phyloP scores from a whole-genome alignment of 2,113 vertebrate species.

The Carollia perspicillata region DNA sequence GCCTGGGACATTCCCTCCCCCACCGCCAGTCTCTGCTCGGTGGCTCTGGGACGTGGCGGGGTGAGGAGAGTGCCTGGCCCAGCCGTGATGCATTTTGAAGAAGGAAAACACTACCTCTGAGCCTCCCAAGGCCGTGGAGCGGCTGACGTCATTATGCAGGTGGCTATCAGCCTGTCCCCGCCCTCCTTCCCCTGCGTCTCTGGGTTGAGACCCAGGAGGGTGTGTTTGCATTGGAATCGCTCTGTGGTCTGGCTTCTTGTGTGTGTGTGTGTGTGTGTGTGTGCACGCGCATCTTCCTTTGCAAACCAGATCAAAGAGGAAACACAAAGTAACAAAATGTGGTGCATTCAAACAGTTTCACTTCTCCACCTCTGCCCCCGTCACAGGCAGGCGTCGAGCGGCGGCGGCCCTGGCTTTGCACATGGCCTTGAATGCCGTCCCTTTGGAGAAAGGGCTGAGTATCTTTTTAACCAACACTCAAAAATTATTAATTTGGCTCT shows the following conservation, averaged over 20 bases:
- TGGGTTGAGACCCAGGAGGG: neutral
- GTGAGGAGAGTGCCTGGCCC: too few relatives aligned
- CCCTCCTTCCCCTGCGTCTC: accelerated
- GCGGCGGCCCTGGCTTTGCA: neutral
- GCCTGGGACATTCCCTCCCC: accelerated
- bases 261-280: neutral
- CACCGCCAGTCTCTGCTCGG: accelerated
- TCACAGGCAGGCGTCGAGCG: neutral
- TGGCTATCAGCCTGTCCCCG: accelerated
- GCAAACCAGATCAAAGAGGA: neutral
- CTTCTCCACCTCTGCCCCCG: neutral
- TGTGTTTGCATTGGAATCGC: neutral
- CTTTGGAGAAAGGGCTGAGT: constrained; percentile 25
- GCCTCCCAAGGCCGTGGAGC: neutral
- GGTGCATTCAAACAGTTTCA: neutral
- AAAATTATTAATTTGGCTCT: constrained; percentile 70
- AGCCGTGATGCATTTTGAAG: neutral
- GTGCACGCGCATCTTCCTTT: neutral
- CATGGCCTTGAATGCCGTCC: constrained; percentile 18
- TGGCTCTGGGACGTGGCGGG: neutral
- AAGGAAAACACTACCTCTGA: neutral
- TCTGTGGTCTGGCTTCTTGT: neutral
- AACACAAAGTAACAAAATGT: neutral
- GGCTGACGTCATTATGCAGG: accelerated
- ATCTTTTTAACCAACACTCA: constrained; percentile 62